These are phyloP conservation scores for Pipistrellus kuhlii DNA, from an alignment of 2,797 vertebrate species.

Conservation along the genomic window DNA sequence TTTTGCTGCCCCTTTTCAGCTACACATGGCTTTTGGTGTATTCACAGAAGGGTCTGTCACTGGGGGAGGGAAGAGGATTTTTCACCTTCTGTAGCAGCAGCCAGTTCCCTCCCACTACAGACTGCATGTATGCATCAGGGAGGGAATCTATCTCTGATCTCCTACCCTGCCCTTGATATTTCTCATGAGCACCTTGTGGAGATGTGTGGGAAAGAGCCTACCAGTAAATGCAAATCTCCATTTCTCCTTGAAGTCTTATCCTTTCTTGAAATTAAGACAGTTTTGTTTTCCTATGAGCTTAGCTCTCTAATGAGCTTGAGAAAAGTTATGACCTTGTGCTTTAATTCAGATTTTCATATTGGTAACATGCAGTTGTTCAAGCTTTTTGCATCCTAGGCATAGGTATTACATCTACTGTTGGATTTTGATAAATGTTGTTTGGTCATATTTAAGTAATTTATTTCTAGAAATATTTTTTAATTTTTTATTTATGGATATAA, in stretches of 20 bases:
- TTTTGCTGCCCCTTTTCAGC: background rate
- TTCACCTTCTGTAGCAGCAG: background rate
- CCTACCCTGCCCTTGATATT: background rate
- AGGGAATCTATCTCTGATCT: background rate
- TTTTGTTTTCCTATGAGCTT: background rate
- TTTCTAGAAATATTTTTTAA: background rate
- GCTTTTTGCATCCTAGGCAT: background rate
- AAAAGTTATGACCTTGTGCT: background rate
- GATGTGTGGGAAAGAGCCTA: background rate
- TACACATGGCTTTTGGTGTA: background rate
- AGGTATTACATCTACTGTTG: background rate
- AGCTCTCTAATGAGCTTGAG: background rate
- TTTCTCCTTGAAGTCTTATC: background rate
- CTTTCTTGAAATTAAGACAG: background rate
- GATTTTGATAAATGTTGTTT: background rate
- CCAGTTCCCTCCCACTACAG: fast-evolving
- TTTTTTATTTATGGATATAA: background rate
- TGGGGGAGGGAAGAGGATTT: background rate
- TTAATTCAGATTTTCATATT: background rate
- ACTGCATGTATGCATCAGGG: background rate
- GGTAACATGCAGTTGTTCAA: background rate
- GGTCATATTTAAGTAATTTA: conserved; percentile 8
- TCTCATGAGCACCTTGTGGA: background rate
- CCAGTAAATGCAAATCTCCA: background rate
- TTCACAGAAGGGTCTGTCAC: background rate